phyloP scores from a whole-genome alignment of 2,888 invertebrate species.

The Koerneria pararmatus region DNA sequence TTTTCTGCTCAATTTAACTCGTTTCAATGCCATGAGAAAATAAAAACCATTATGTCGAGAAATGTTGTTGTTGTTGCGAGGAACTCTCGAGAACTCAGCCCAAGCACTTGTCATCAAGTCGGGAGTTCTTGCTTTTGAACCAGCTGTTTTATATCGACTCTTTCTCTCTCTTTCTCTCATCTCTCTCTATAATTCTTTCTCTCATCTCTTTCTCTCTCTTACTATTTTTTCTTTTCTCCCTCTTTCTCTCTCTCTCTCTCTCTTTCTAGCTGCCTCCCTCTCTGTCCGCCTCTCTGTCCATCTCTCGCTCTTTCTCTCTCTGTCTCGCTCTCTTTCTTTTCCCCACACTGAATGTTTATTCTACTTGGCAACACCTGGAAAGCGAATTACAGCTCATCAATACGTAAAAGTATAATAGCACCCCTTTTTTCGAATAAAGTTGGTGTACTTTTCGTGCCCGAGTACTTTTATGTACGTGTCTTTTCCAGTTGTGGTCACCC shows the following conservation, averaged over 20 bases:
- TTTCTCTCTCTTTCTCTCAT: neutral
- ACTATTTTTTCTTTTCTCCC: neutral
- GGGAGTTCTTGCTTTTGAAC: neutral
- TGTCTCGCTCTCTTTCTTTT: neutral
- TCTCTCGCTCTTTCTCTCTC: neutral
- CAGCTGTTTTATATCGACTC: no score
- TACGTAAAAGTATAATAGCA: no score
- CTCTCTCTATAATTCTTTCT: neutral
- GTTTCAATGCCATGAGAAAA: no score
- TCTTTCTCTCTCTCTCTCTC: neutral
- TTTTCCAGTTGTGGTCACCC: no score
- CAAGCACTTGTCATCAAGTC: neutral
- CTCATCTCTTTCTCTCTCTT: neutral
- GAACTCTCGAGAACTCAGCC: no score
- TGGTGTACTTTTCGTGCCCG: no score
- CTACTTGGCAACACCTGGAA: neutral
- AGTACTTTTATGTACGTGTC: no score
- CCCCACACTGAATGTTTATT: neutral
- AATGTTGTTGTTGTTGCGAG: no score
- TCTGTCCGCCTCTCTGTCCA: neutral
- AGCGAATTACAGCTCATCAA: no score
- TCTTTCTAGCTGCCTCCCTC: neutral
- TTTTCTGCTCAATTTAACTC: no score
- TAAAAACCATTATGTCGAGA: no score
- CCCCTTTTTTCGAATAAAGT: no score